Evolutionary conservation across 2,888 invertebrate genomes (phyloP), one percentile per base, ranked within the genome.

Genomic region (Muscina levida): DNA sequence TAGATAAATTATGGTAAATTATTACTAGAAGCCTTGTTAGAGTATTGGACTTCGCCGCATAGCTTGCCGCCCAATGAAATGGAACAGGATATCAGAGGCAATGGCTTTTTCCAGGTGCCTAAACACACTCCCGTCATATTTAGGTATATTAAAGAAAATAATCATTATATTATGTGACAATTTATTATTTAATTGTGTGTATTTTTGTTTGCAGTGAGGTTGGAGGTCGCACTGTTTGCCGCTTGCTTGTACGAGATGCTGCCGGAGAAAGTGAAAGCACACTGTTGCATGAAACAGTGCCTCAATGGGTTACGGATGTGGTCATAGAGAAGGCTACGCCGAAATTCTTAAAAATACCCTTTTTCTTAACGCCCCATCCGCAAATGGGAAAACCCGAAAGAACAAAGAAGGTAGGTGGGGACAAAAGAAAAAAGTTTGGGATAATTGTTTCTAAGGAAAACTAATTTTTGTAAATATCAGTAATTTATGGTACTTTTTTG

Each of bases 91-190:
- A 94, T 93, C 46, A 93, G 94, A 84, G 94, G 93, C 26, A 94
- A 95, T 85, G 94, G 93, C 79, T 96, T 95, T 90, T 98, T 98
- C 89, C 95, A 94, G 88, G 96, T 99, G 72, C 98, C 99, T 15
- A 93, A 94, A 73, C 98, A 99, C 89, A 99, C 98, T 10, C 99
- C 99, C 0, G 94, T 99, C 82, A 98, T 99, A 87, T 97, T 99
- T 88, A 95, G 96, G 95, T 95, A 68, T 26, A 6, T 57, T n/a
- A 15, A n/a, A 26, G 17, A 15, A 48, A 2, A 51, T 37, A 2
- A 11, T 11, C 24, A 11, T 17, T 10, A n/a, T n/a, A n/a, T n/a
- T n/a, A n/a, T n/a, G n/a, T n/a, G 22, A 24, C 24, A 53, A 53
- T 11, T 0, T 51, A 19, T 31, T n/a, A n/a, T 44, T 48, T 37